Conservation (phyloP, 2,888 invertebrate species). For the Drosophila sordidapex region DNA sequence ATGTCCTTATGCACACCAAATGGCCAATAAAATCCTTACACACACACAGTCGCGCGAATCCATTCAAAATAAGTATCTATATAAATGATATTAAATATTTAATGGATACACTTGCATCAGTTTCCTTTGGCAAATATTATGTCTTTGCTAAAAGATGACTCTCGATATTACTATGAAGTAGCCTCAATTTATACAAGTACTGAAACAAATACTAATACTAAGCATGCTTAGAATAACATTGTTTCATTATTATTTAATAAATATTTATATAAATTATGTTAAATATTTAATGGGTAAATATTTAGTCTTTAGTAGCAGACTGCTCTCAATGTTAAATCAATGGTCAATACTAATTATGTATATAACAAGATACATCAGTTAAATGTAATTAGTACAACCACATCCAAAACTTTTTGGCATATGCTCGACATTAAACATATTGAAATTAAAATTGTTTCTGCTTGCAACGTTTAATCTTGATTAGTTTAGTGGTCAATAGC, state of each 20-base stretch:
- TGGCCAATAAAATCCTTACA: conserved; percentile 54
- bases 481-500: conserved; percentile 51
- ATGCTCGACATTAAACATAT: conserved; percentile 3
- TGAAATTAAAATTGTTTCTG: conserved; percentile 41
- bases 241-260: neutral
- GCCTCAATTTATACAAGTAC: neutral
- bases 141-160: neutral
- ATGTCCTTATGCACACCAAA: conserved; percentile 53
- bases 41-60: neutral
- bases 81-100: conserved; percentile 38
- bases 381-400: neutral
- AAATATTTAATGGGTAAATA: neutral
- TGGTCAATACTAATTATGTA: neutral
- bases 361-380: neutral
- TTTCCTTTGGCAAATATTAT: neutral
- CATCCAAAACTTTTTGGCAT: neutral
- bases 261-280: neutral
- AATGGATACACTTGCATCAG: neutral
- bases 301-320: too few relatives aligned
- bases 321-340: neutral
- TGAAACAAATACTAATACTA: neutral
- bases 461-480: conserved; percentile 33
- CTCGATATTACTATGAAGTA: neutral
- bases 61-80: conserved; percentile 28
- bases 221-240: neutral